These are phyloP conservation scores for Manis crassicaudata DNA, from an alignment of 2,797 vertebrate species.

Conservation along the genomic window DNA sequence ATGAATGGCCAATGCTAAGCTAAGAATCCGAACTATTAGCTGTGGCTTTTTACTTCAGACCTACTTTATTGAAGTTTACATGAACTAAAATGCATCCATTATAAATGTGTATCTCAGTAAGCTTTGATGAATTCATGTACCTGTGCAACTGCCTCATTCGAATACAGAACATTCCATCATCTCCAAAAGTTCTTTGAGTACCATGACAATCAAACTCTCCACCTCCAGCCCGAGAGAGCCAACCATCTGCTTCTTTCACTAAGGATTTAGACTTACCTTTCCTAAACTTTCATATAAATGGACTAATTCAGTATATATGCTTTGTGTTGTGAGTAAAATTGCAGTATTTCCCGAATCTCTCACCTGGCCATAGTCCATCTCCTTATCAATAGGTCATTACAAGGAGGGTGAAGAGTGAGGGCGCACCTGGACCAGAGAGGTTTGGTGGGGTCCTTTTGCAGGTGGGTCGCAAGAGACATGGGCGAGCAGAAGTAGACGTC, in stretches of 20 bases:
- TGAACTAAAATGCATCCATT: not conserved
- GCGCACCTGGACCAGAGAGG: no score
- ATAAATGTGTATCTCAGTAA: not conserved
- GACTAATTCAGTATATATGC: not conserved
- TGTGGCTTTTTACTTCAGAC: not conserved
- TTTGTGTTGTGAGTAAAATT: not conserved
- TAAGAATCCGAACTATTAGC: not conserved
- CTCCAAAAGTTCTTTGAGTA: not conserved
- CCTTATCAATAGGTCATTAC: no score
- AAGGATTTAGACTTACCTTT: not conserved
- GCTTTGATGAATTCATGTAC: not conserved
- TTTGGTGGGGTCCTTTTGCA: no score
- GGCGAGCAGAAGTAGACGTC: no score
- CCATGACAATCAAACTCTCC: not conserved
- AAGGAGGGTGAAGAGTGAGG: no score
- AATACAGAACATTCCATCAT: not conserved
- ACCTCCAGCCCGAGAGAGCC: not conserved
- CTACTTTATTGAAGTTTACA: not conserved
- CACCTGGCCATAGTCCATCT: no score
- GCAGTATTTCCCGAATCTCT: no score
- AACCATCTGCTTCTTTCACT: not conserved
- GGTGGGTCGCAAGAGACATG: no score
- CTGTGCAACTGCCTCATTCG: not conserved
- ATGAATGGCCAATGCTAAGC: not conserved
- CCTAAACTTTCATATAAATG: not conserved